Percentiles rank a stretch among this genome's conserved stretches.
Evolutionary conservation across 2,888 invertebrate genomes (phyloP).

Genomic region (Lydus trimaculatus): DNA sequence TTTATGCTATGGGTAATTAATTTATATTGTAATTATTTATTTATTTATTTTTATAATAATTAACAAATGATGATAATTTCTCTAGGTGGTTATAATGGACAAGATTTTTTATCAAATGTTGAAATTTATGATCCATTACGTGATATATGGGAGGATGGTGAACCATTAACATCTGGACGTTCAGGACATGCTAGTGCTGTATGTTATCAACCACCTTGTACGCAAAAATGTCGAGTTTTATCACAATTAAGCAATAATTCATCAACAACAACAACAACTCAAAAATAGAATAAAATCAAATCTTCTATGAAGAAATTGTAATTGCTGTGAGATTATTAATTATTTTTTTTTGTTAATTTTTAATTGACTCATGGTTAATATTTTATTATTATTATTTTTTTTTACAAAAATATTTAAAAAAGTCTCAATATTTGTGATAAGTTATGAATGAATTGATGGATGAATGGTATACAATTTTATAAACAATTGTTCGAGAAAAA

Average conservation of each 20-base stretch:
- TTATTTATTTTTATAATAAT: neutral
- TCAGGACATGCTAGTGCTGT: conserved; percentile 94
- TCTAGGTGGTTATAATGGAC: conserved; percentile 91
- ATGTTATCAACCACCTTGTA: conserved; percentile 77
- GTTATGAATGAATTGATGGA: conserved; percentile 19
- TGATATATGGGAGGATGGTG: conserved; percentile 79
- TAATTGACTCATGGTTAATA: too few species aligned
- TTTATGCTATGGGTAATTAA: conserved; percentile 84
- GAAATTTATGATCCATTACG: conserved; percentile 86
- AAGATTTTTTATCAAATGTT: conserved; percentile 82
- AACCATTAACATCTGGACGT: conserved; percentile 81
- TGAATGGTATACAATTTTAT: conserved; percentile 16
- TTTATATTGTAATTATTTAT: conserved; percentile 1
- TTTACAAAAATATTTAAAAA: conserved; percentile 1
- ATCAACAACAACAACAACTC: conserved; percentile 21
- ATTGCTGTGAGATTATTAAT: conserved; percentile 21
- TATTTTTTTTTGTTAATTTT: neutral
- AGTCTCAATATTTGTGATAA: conserved; percentile 33
- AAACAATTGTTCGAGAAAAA: neutral
- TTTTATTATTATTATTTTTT: conserved; percentile 10
- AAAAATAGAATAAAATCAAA: neutral
- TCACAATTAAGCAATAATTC: conserved; percentile 25
- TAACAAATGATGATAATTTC: conserved; percentile 27
- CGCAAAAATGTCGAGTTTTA: conserved; percentile 44
- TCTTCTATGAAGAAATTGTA: neutral